Evolutionary conservation across 2,113 vertebrate species (phyloP).

Genomic region (Phylloscopus trochiloides): DNA sequence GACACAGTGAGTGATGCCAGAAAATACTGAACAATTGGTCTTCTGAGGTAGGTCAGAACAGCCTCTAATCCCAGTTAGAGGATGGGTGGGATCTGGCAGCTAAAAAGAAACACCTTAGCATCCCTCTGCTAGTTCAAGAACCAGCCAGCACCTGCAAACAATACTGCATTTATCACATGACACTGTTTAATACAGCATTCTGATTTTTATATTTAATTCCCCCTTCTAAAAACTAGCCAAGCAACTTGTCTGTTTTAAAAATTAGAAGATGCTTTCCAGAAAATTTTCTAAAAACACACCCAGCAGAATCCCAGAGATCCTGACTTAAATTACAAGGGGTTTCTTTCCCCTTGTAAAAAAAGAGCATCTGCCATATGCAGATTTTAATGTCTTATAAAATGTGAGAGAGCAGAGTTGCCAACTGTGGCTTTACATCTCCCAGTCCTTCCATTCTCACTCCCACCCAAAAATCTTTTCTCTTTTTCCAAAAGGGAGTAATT

Average conservation of each 20-base stretch:
- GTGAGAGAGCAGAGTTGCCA: conserved; percentile 13
- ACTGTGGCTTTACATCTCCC: background rate
- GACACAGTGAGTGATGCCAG: background rate
- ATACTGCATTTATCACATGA: background rate
- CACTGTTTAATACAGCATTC: background rate
- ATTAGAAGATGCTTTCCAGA: conserved; percentile 12
- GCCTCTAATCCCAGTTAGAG: background rate
- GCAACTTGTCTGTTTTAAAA: background rate
- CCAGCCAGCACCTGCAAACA: background rate
- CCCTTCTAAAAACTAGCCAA: conserved; percentile 23
- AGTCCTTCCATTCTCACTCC: background rate
- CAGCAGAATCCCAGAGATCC: conserved; percentile 23
- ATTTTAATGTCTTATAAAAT: conserved; percentile 25
- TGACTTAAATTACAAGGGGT: conserved; percentile 4
- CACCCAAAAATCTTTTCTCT: background rate
- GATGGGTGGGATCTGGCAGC: background rate
- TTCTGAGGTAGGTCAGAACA: background rate
- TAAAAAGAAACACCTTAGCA: background rate
- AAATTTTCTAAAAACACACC: conserved; percentile 4
- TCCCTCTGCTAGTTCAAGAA: background rate
- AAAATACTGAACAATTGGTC: background rate
- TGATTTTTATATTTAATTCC: conserved; percentile 13
- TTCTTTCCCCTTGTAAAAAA: conserved; percentile 36
- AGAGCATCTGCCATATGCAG: conserved; percentile 31
- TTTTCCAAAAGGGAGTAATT: background rate